Evolutionary conservation across 30 jellyfish, hydroid and myxozoan species (phyloP), one percentile per base, ranked within the genome.

Genomic region (Sanderia malayensis): DNA sequence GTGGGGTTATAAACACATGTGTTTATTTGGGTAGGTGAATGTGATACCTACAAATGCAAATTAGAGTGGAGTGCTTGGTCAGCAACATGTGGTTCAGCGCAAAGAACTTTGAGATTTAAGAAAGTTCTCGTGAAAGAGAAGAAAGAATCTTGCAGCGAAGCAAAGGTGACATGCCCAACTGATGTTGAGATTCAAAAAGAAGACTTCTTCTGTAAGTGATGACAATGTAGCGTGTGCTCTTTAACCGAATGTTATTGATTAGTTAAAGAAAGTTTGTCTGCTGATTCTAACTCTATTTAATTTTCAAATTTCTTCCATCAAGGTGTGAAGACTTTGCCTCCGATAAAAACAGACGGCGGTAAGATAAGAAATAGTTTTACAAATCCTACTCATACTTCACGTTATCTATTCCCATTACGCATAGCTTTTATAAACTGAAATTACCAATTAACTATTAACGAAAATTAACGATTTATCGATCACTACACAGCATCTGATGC

Each of bases 61-160:
- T 28, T 32, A 44, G 74, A 65, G 17, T 83, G 95, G 95, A 71
- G 88, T 62, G 88, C 83, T 2, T 83, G 95, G 95, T 83, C 95
- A 17, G 88, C 95, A 26, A 31, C 74, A 2, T 83, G 95, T 65
- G 95, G 95, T 61, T 28, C 31, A 53, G 73, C 70, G 37, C 57
- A 68, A 47, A 63, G 95, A 22, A 53, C 55, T 1, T 26, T 79
- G 64, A 60, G 80, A 44, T 46, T 62, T 28, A 74, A 57, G 3
- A 63, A 47, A 33, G 77, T 74, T 22, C 79, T 79, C 26, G 67
- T 71, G 73, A 66, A 62, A 21, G 88, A 71, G 7, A 73, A 83
- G 57, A 26, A 73, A 41, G 83, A 73, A 23, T 37, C 80, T 0
- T 84, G 95, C 67, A 86, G 74, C 37, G 81, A 76, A 18, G 53